phyloP scores from a whole-genome alignment of 2,113 vertebrate genomes.

The Melozone crissalis region DNA sequence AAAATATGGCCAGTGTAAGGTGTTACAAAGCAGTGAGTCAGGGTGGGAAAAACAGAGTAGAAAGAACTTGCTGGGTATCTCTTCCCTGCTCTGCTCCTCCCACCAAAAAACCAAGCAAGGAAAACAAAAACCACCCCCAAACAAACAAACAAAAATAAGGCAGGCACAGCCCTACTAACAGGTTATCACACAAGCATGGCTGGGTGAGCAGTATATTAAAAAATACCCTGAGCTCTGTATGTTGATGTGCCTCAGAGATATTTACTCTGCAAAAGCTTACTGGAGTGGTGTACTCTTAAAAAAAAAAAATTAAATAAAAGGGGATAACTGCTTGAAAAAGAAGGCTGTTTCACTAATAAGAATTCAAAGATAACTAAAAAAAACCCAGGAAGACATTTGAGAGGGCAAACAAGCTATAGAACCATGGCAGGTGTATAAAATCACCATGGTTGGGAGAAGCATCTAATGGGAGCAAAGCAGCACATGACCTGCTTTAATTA shows the following conservation, averaged over 20 bases:
- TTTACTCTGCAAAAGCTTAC: neutral
- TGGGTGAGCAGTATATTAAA: neutral
- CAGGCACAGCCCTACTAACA: neutral
- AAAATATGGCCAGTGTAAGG: neutral
- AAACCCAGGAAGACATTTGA: neutral
- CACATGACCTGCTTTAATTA: neutral
- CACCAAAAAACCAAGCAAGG: neutral
- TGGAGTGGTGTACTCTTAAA: neutral
- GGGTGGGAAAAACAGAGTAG: neutral
- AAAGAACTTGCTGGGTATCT: neutral
- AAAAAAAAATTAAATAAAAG: accelerated
- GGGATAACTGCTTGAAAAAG: neutral
- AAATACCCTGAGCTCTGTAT: neutral
- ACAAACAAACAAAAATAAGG: neutral
- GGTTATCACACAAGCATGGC: neutral
- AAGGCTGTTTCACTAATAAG: neutral
- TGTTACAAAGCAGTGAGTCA: neutral
- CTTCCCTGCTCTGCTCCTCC: neutral
- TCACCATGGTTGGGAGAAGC: neutral
- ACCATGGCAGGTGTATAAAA: neutral
- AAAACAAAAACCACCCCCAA: neutral
- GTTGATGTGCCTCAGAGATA: neutral
- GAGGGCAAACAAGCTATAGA: neutral
- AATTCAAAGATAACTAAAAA: neutral
- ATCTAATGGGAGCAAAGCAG: neutral